phyloP scores from a whole-genome alignment of 2,113 vertebrate species.

The Malurus alboscapulatus region DNA sequence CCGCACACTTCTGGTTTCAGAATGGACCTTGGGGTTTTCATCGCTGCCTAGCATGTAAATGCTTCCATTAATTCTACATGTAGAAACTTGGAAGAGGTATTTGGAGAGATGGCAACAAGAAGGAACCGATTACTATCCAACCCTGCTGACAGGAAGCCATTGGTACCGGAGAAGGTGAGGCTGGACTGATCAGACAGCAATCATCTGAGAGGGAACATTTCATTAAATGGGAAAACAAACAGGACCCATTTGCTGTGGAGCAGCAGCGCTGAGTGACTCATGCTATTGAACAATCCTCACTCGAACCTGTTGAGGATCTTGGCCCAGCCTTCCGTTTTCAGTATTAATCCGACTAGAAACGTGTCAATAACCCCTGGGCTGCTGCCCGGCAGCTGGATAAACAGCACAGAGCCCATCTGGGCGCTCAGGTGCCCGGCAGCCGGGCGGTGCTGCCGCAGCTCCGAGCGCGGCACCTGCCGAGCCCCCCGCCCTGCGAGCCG shows the following conservation, averaged over 20 bases:
- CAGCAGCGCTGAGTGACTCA: neutral
- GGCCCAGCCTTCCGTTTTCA: neutral
- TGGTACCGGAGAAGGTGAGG: neutral
- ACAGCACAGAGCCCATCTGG: neutral
- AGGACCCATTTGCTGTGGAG: neutral
- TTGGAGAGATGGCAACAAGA: neutral
- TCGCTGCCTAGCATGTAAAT: neutral
- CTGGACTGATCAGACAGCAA: neutral
- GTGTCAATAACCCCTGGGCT: rapidly evolving
- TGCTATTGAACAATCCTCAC: neutral
- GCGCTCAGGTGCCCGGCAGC: rapidly evolving
- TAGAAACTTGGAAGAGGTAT: neutral
- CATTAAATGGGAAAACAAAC: neutral
- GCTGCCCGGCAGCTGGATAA: neutral
- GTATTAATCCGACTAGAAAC: neutral
- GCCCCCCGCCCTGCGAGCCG: neutral
- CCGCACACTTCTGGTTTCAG: neutral
- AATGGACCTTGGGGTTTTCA: neutral
- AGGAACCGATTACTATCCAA: neutral
- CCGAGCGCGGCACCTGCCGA: neutral
- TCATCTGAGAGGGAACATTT: neutral
- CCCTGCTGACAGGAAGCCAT: neutral
- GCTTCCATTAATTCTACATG: neutral
- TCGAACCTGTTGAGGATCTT: conserved; percentile 6
- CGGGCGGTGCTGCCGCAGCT: neutral